A percentile compares a stretch with the other conserved stretches of the same genome.
Conservation (phyloP, 2,113 vertebrate species). For the Malurus elegans region DNA sequence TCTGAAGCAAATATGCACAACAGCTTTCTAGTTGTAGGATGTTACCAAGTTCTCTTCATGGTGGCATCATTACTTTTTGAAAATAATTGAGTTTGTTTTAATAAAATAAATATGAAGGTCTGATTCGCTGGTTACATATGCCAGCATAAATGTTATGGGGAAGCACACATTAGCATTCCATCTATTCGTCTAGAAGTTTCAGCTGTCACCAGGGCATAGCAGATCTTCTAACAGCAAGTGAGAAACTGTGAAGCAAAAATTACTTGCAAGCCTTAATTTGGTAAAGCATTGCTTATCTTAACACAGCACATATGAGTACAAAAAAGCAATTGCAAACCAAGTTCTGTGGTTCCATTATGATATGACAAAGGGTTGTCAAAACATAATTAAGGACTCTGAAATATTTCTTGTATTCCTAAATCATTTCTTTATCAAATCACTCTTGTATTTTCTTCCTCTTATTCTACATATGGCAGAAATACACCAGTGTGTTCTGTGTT, state of each 20-base stretch:
- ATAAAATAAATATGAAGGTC: not conserved
- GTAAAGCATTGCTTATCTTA: conserved; percentile 23
- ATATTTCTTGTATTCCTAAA: not conserved
- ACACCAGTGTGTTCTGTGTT: not conserved
- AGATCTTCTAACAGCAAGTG: conserved; percentile 8
- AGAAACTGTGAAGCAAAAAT: conserved; percentile 30
- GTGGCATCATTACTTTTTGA: not conserved
- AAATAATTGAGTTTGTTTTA: not conserved
- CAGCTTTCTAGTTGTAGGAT: not conserved
- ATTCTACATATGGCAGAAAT: conserved; percentile 19
- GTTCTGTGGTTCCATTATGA: not conserved
- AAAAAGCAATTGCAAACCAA: not conserved
- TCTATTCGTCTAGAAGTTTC: not conserved
- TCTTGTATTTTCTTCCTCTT: not conserved
- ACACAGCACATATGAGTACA: conserved; percentile 12
- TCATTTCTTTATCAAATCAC: not conserved
- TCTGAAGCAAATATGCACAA: not conserved
- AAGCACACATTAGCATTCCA: not conserved
- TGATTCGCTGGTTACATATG: not conserved
- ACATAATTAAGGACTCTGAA: conserved; percentile 16
- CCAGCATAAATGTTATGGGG: not conserved
- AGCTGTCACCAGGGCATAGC: not conserved
- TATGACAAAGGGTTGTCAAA: conserved; percentile 45
- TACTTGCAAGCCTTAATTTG: conserved; percentile 41
- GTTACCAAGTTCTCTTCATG: not conserved